Evolutionary conservation across 2,797 vertebrate species (phyloP), one percentile per base, ranked within the genome.

Genomic region (Tachyglossus aculeatus): DNA sequence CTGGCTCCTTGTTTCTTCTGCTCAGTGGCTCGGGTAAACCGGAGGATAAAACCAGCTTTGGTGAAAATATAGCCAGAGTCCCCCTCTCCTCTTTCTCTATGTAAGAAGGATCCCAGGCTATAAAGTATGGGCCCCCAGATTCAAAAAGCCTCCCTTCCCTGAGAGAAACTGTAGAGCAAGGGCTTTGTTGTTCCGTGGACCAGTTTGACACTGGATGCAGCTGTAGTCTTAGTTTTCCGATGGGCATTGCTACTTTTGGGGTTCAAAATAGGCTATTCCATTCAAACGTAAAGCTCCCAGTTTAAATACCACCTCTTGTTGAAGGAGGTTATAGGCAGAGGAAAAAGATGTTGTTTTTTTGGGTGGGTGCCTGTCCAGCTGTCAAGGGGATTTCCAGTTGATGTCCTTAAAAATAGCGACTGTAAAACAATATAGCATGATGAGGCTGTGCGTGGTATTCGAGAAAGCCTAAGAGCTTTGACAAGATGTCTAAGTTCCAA

Each of bases 351-450:
- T 60, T 45, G 61, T 41, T 54, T 34, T 34, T 58, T 21, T 7
- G 36, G 60, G 66, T 67, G 78, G 77, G 78, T 39, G 11, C 65
- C 58, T 61, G 56, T 68, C 80, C 80, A 81, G 24, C 43, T 15
- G 52, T 36, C 7, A 41, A 1, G 83, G 81, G 82, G 81, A 79
- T 83, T 82, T 85, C 84, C 81, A 77, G 55, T 14, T 4, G 58
- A 43, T 37, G 39, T 81, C 84, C 68, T 80, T 57, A 63, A 80
- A 69, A 83, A 11, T 12, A 48, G 18, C 45, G 62, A 64, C 56
- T 65, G 25, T 15, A 47, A 32, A 48, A 53, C 2, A 12, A 21
- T 14, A 14, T 0, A 7, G 55, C 19, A 2, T 11, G 21, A 5
- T 12, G 9, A 16, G 6, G 13, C 12, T 53, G 33, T 16, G 10